Base-by-base conservation (phyloP, 2,113 vertebrate genomes). In the Brienomyrus brachyistius region DNA sequence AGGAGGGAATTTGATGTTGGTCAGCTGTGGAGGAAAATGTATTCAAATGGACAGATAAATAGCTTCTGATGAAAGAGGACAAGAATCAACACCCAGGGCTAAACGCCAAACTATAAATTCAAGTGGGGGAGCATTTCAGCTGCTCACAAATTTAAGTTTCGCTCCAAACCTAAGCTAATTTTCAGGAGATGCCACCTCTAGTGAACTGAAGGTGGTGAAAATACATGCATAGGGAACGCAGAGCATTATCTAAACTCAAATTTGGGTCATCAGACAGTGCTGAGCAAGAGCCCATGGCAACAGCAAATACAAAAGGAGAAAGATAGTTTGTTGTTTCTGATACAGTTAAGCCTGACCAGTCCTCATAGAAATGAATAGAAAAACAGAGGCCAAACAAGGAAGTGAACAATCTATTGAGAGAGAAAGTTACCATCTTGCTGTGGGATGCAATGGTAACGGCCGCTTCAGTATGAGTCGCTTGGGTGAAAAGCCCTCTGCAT, bases 21-120 rank as follows among this genome's bases (percentile, higher is more conserved):
- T 82, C 31, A 90, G 10, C 27, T 70, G 62, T 10, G 43, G 50
- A 40, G 62, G 85, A 74, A 77, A 88, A 80, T 90, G 50, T 88
- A 51, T 84, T 84, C 45, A 84, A 84, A 45, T 43, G 19, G 77
- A 82, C 3, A 45, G 77, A 23, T 82, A 82, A 82, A 84, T n/a
- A 84, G 82, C 19, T 23, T 47, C 40, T 40, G 74, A 77, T 77
- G 74, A 40, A 84, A 21, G 43, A 45, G 43, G 45, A 84, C 82
- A 84, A 48, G 82, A 40, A 23, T 48, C 8, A 8, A 8, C 82
- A 8, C 82, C 7, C 82, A 23, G 43, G 40, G 82, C 40, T 48
- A 84, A 48, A 84, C 45, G n/a, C 40, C 5, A 23, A 84, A 48
- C 19, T 21, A 48, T 48, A 48, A 48, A 48, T 84, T 45, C 31